A percentile compares a stretch with the other conserved stretches of the same genome.
Conservation (phyloP, 2,888 invertebrate genomes). For the Cataglyphis cursor region DNA sequence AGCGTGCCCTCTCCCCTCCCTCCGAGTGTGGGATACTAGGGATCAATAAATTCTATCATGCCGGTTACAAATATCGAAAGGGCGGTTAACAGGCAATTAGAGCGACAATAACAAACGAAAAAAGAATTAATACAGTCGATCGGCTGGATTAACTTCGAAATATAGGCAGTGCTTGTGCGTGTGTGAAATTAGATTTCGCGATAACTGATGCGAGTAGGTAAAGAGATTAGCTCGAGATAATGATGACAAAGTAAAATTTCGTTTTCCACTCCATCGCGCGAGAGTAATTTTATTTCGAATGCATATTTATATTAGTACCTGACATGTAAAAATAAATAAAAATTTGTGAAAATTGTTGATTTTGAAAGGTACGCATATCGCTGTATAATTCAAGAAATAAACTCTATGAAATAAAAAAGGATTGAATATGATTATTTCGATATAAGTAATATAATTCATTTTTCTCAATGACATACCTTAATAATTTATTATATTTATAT, state of each 20-base stretch:
- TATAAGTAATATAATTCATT: not conserved
- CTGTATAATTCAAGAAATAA: not conserved
- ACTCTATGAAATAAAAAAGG: not conserved
- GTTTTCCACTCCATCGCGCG: not conserved
- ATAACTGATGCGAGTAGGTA: constrained; percentile 27
- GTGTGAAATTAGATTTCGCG: constrained; percentile 26
- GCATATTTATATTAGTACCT: not conserved
- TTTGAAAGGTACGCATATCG: not conserved
- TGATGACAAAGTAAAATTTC: not conserved
- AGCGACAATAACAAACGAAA: constrained; percentile 40
- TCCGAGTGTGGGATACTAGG: constrained; percentile 24
- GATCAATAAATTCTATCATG: constrained; percentile 52
- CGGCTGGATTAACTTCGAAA: constrained; percentile 25
- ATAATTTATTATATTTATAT: not conserved
- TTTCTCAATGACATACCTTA: not conserved
- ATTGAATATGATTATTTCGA: not conserved
- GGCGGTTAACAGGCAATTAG: constrained; percentile 48
- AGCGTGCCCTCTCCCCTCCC: not conserved
- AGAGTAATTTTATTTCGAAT: not conserved
- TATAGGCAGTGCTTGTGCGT: not conserved
- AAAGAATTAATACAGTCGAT: constrained; percentile 40
- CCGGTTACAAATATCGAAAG: constrained; percentile 52
- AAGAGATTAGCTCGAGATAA: constrained; percentile 38
- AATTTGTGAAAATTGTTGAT: not conserved
- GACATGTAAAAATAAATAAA: not conserved